These are phyloP conservation scores for Tiliqua scincoides DNA, from an alignment of 2,113 vertebrate genomes.

Conservation along the genomic window DNA sequence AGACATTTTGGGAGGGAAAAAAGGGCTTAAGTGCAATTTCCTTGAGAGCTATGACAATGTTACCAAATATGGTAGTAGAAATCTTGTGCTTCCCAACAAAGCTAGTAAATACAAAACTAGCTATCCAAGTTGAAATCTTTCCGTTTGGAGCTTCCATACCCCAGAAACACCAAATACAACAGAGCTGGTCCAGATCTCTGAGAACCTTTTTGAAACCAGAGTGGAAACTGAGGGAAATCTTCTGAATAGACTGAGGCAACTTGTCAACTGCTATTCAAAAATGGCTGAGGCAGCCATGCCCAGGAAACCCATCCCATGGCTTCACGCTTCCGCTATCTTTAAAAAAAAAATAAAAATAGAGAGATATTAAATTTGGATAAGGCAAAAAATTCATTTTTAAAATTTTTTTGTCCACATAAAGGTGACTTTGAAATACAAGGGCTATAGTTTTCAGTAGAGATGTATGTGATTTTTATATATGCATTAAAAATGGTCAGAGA, in stretches of 20 bases:
- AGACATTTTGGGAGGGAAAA: not conserved
- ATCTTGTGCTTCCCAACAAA: not conserved
- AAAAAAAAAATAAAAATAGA: not conserved
- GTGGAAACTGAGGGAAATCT: not conserved
- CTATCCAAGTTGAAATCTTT: not conserved
- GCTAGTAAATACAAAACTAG: not conserved
- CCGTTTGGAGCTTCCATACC: not conserved
- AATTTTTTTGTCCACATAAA: not conserved
- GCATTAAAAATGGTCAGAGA: not conserved
- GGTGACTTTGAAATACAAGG: not conserved
- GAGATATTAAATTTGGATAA: not conserved
- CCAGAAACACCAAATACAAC: not conserved
- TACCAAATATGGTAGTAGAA: not conserved
- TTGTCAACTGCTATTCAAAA: not conserved
- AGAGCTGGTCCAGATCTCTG: not conserved
- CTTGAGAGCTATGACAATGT: not conserved
- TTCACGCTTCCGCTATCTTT: not conserved
- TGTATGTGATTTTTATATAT: not conserved
- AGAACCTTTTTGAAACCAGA: not conserved
- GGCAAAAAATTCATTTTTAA: not conserved
- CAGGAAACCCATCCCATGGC: not conserved
- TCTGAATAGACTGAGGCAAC: not conserved
- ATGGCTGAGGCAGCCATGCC: not conserved
- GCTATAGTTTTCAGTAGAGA: not conserved
- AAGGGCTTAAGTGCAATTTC: not conserved